phyloP scores from a whole-genome alignment of 2,797 vertebrate genomes.

The Anomalospiza imberbis region DNA sequence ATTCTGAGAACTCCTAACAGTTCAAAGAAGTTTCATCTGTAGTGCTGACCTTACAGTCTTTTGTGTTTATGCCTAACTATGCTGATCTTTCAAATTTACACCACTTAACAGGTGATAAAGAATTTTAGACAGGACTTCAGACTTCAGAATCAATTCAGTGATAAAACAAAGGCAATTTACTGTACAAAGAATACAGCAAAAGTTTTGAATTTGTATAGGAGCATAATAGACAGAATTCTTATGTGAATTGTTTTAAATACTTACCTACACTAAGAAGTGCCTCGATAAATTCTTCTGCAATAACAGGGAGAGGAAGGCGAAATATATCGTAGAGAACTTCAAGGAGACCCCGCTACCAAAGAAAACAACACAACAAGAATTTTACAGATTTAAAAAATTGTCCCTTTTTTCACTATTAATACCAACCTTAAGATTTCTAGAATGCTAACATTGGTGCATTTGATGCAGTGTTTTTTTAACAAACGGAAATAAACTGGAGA shows the following conservation, averaged over 20 bases:
- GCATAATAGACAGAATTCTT: background rate
- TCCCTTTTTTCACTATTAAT: background rate
- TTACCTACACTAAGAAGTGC: conserved; percentile 94
- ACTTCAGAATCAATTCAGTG: background rate
- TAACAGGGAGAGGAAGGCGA: conserved; percentile 91
- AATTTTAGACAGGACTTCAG: background rate
- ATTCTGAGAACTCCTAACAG: background rate
- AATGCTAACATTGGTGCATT: background rate
- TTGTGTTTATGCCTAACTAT: background rate
- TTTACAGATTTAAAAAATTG: background rate
- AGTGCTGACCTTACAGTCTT: background rate
- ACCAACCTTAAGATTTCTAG: background rate
- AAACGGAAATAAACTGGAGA: background rate
- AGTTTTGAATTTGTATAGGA: background rate
- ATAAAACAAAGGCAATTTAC: background rate
- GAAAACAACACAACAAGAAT: background rate
- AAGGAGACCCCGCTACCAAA: conserved; percentile 87
- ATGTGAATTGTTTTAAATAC: conserved; percentile 25
- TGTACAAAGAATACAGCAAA: background rate
- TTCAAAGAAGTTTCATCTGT: background rate
- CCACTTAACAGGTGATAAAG: background rate
- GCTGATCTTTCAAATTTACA: background rate
- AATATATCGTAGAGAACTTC: conserved; percentile 98
- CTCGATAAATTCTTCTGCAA: conserved; percentile 93
- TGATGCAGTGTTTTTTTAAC: background rate